Base-by-base conservation (phyloP, 2,113 vertebrate species). In the Cebus imitator region DNA sequence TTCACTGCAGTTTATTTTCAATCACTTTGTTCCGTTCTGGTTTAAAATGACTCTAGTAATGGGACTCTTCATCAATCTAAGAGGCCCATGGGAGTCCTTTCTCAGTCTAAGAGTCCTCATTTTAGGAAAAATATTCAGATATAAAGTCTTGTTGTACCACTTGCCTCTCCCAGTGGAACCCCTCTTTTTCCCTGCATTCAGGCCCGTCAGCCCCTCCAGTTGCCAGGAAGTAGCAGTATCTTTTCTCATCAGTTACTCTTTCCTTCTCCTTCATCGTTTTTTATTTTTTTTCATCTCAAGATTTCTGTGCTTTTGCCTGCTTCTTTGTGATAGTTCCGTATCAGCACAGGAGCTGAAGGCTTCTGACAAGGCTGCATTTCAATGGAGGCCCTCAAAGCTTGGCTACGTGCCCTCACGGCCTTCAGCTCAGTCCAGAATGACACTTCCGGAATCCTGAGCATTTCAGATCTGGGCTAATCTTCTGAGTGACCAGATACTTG, bases 31-130 rank as follows among this genome's bases (percentile, higher is more conserved):
- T 95, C 72, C 35, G 92, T 57, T 94, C 90, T 76, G 30, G 58
- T 90, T 97, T 97, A 91, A 96, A 98, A 91, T 25, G 85, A 94
- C 88, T 90, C 20, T 8, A 84, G 79, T 78, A 16, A 61, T 9
- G 89, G 92, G 92, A 89, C 58, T 94, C 82, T 96, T 96, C 81
- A 58, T 97, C 96, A 96, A 3, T 95, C 78, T 94, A 94, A 96
- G 90, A 97, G 92, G 73, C 92, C 90, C 17, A 0, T 6, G 96
- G 94, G 94, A 97, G 61, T 37, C 25, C 85, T 96, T 82, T 57
- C 84, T 94, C 87, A 87, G 92, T 3, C 85, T 57, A 73, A 92
- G 78, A 92, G 78, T 83, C 58, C 90, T 89, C 95, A 95, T 81
- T 95, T 93, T 32, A 96, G 82, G 55, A 92, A 87, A 96, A 81